A percentile compares a stretch with the other conserved stretches of the same genome.
These are phyloP conservation scores for Hippopotamus amphibius DNA, from an alignment of 2,113 vertebrate genomes.

Conservation along the genomic window DNA sequence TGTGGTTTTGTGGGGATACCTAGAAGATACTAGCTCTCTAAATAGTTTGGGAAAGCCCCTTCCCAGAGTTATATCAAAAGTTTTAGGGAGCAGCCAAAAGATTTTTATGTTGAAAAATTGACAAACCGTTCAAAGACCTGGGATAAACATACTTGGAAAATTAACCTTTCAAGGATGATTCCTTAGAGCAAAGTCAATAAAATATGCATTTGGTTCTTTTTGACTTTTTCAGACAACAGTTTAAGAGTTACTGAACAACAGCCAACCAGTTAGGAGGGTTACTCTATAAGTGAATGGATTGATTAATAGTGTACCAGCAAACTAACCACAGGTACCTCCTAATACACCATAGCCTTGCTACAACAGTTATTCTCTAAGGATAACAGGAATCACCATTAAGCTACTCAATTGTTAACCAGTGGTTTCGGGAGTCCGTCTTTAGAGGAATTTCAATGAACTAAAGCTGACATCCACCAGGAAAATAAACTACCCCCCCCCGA, in stretches of 20 bases:
- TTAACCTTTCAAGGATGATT: conserved; percentile 21
- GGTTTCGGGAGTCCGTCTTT: not conserved
- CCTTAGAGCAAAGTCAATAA: not conserved
- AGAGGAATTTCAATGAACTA: not conserved
- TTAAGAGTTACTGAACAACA: conserved; percentile 28
- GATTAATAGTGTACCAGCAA: conserved; percentile 2
- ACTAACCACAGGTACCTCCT: not conserved
- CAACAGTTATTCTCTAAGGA: not conserved
- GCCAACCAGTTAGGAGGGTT: not conserved
- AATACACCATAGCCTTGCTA: not conserved
- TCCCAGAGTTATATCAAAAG: not conserved
- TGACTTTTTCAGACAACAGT: conserved; percentile 1
- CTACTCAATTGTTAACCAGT: not conserved
- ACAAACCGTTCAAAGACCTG: not conserved
- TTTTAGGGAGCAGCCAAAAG: not conserved
- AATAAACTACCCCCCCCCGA: not conserved
- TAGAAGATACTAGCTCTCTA: not conserved
- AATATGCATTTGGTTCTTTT: not conserved
- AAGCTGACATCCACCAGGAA: not conserved
- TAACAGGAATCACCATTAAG: not conserved
- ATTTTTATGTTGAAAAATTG: not conserved
- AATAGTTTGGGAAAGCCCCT: not conserved
- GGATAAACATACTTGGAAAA: conserved; percentile 21
- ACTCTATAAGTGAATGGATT: conserved; percentile 15
- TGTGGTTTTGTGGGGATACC: not conserved